Evolutionary conservation across 2,113 vertebrate genomes (phyloP).

Genomic region (Speoplatyrhinus poulsoni): DNA sequence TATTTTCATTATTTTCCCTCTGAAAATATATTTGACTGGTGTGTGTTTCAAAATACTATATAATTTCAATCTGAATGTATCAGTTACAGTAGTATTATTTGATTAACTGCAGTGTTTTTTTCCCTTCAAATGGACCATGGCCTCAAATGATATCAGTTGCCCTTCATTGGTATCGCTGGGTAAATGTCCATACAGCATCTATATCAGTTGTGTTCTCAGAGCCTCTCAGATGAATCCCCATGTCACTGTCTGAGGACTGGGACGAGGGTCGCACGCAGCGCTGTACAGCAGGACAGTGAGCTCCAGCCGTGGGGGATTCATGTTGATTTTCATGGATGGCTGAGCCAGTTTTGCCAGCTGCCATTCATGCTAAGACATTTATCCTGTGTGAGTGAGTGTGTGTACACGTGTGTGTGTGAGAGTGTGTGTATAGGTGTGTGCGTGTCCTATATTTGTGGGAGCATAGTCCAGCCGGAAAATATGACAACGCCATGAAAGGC

Average conservation of each 20-base stretch:
- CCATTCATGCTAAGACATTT: slow-evolving; percentile 64
- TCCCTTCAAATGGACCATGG: neutral
- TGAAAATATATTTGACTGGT: too few species aligned
- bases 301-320: slow-evolving; percentile 63
- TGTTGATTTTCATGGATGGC: slow-evolving; percentile 70
- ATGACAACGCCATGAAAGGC: too few species aligned
- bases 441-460: slow-evolving; percentile 16
- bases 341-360: slow-evolving; percentile 73
- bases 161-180: neutral
- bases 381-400: slow-evolving; percentile 49
- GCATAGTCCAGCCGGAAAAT: too few species aligned
- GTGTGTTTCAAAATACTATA: too few species aligned
- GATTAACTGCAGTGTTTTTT: too few species aligned
- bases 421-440: slow-evolving; percentile 8
- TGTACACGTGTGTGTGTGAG: slow-evolving; percentile 7
- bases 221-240: slow-evolving; percentile 37
- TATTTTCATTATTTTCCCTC: too few species aligned
- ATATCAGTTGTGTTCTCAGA: slow-evolving; percentile 25
- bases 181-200: slow-evolving; percentile 10
- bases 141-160: slow-evolving; percentile 1
- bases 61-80: too few species aligned
- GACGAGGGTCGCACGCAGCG: slow-evolving; percentile 47
- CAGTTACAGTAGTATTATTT: too few species aligned
- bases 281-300: slow-evolving; percentile 49
- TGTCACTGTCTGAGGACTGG: slow-evolving; percentile 48